Conservation (phyloP, 1,140 invertebrate species). For the Drosophila guanche region DNA sequence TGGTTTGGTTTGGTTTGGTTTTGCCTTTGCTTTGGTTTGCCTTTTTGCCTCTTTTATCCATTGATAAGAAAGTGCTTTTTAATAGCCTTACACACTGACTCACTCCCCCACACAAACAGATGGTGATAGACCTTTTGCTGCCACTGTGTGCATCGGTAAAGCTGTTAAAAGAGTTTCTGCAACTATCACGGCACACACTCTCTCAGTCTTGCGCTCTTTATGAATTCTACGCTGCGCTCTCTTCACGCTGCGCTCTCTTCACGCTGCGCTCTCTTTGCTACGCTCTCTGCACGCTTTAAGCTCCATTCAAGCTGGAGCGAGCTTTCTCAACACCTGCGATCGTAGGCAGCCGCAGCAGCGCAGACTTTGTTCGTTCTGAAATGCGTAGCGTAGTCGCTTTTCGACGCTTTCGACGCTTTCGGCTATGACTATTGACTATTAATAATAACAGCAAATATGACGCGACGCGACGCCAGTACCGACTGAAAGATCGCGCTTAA, state of each 20-base stretch:
- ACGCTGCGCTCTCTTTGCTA: neutral
- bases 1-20: too few species aligned
- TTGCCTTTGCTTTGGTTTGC: neutral
- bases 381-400: constrained; percentile 56
- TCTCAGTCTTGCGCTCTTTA: constrained; percentile 8
- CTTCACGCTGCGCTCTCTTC: neutral
- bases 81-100: constrained; percentile 67
- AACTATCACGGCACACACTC: neutral
- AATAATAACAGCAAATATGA: constrained; percentile 73
- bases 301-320: constrained; percentile 25
- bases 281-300: constrained; percentile 8
- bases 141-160: constrained; percentile 15
- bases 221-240: neutral
- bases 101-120: constrained; percentile 15
- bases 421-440: constrained; percentile 63
- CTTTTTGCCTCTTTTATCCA: constrained; percentile 24
- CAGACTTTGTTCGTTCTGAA: constrained; percentile 47
- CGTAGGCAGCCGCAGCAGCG: constrained; percentile 26
- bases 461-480: constrained; percentile 57
- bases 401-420: constrained; percentile 59
- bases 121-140: neutral
- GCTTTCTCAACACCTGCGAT: constrained; percentile 45
- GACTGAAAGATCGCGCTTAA: constrained; percentile 36
- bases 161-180: constrained; percentile 4
- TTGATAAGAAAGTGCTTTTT: constrained; percentile 73